phyloP scores from a whole-genome alignment of 1,140 invertebrate species.

The Tetraneura akinire region DNA sequence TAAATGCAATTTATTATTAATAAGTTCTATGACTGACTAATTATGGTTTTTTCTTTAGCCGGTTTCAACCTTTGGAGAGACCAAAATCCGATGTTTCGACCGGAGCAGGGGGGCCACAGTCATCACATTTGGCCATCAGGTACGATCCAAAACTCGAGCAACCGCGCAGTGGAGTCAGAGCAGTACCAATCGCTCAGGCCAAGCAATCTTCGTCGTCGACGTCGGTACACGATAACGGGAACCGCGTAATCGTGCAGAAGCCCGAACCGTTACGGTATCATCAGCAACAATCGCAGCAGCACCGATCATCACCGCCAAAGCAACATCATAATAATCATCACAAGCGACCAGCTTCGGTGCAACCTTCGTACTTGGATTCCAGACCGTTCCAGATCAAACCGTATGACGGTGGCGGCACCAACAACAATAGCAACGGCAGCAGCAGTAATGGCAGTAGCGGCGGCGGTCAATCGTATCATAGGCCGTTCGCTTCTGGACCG shows the following conservation, averaged over 20 bases:
- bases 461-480: slow-evolving; percentile 21
- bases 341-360: slow-evolving; percentile 33
- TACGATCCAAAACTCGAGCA: slow-evolving; percentile 43
- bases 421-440: background rate
- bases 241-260: slow-evolving; percentile 38
- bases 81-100: slow-evolving; percentile 31
- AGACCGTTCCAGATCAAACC: slow-evolving; percentile 40
- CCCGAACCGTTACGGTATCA: slow-evolving; percentile 36
- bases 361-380: slow-evolving; percentile 43
- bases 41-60: background rate
- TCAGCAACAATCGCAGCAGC: background rate
- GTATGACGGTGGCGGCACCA: background rate
- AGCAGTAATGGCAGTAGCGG: background rate
- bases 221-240: background rate
- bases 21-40: too few species aligned
- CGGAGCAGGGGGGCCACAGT: background rate
- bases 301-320: background rate
- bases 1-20: background rate
- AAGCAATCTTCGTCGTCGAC: background rate
- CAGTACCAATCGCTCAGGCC: slow-evolving; percentile 39
- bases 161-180: slow-evolving; percentile 32
- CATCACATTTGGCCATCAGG: slow-evolving; percentile 38
- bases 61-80: slow-evolving; percentile 30
- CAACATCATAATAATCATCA: slow-evolving; percentile 2
- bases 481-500: slow-evolving; percentile 6